Evolutionary conservation across 2,797 vertebrate species (phyloP).

Genomic region (Anguilla marmorata): DNA sequence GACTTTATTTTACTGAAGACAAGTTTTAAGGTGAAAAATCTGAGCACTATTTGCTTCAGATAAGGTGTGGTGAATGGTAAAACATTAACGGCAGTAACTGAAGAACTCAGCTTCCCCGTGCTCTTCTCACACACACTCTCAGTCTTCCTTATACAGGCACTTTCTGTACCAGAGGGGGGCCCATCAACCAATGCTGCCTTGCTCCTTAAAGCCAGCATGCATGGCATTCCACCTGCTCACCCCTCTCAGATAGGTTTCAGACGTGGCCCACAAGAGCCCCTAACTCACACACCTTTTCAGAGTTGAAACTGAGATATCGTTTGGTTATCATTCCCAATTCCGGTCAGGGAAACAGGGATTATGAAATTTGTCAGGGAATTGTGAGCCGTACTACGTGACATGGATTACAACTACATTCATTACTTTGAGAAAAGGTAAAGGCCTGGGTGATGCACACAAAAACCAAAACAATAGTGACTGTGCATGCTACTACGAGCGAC

Average conservation of each 20-base stretch:
- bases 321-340: not conserved
- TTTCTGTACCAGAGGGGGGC: not conserved
- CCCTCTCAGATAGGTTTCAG: not conserved
- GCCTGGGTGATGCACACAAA: not conserved
- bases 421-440: not conserved
- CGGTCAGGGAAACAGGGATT: not conserved
- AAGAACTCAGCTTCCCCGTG: not conserved
- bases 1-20: not conserved
- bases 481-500: not conserved
- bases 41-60: not conserved
- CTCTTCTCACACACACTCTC: not conserved
- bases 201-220: not conserved
- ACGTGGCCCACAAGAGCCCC: not conserved
- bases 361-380: not conserved
- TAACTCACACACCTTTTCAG: not conserved
- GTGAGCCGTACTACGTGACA: not conserved
- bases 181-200: not conserved
- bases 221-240: not conserved
- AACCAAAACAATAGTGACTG: not conserved
- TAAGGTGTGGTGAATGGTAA: not conserved
- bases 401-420: not conserved
- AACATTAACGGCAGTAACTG: not conserved
- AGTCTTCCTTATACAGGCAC: not conserved
- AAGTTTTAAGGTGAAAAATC: not conserved
- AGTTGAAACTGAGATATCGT: not conserved